These are phyloP conservation scores for Acromyrmex charruanus DNA, from an alignment of 1,140 invertebrate genomes.

Conservation along the genomic window DNA sequence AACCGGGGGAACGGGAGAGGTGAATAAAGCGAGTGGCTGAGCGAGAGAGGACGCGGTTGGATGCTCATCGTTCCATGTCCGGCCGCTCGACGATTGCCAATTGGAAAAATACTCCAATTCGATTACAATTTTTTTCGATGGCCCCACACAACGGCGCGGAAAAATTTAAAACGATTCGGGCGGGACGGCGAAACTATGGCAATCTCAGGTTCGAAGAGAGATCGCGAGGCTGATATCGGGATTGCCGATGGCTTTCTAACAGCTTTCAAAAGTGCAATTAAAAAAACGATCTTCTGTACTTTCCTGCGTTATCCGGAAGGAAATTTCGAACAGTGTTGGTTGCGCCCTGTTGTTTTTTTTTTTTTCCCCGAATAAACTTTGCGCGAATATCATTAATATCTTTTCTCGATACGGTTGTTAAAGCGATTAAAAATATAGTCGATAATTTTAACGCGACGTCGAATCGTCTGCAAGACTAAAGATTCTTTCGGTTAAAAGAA, in stretches of 20 bases:
- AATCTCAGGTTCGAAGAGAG: conserved; percentile 1
- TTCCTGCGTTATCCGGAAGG: conserved; percentile 70
- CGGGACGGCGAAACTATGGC: conserved; percentile 26
- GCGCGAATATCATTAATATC: background rate
- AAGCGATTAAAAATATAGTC: background rate
- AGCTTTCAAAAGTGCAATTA: conserved; percentile 75
- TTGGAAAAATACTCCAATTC: conserved; percentile 79
- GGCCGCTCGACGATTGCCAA: conserved; percentile 77
- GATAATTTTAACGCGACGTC: background rate
- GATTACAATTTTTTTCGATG: conserved; percentile 78
- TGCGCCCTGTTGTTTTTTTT: background rate
- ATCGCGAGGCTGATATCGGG: conserved; percentile 69
- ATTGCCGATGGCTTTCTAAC: conserved; percentile 71
- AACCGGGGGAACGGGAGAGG: background rate
- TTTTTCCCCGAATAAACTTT: conserved; percentile 13
- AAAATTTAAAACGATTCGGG: conserved; percentile 72
- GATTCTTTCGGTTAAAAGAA: background rate
- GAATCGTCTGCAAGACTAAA: background rate
- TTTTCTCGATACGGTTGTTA: background rate
- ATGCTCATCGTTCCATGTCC: conserved; percentile 70
- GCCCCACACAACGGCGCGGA: conserved; percentile 66
- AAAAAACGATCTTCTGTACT: conserved; percentile 73
- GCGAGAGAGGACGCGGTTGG: conserved; percentile 53
- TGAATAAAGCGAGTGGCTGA: conserved; percentile 50
- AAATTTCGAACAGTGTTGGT: conserved; percentile 50